These are phyloP conservation scores for Leptinotarsa peninsularis DNA, from an alignment of 2,888 invertebrate genomes.

Conservation along the genomic window DNA sequence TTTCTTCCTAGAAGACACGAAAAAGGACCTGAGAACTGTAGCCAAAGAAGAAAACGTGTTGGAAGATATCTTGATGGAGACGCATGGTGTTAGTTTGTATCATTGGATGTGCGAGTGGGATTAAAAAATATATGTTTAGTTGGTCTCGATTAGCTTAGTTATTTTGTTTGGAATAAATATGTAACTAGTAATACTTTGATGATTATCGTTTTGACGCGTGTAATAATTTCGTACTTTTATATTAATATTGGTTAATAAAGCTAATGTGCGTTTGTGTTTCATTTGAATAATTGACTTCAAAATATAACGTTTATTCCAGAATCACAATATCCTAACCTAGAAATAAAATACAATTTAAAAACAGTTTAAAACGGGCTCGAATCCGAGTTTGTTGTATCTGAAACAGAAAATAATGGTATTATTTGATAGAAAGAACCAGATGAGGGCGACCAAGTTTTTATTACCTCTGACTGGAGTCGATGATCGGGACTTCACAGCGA, in stretches of 20 bases:
- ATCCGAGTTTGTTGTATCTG: conserved; percentile 53
- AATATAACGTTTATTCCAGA: conserved; percentile 28
- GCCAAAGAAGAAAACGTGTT: conserved; percentile 62
- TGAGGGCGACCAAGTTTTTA: not conserved
- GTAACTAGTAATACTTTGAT: conserved; percentile 5
- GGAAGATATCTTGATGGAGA: conserved; percentile 74
- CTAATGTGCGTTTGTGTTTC: conserved; percentile 18
- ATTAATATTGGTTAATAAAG: conserved; percentile 30
- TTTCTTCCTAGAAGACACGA: conserved; percentile 65
- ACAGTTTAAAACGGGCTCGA: conserved; percentile 51
- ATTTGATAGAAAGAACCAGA: not conserved
- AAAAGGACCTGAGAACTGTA: conserved; percentile 42
- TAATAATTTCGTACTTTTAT: conserved; percentile 32
- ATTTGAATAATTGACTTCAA: conserved; percentile 21
- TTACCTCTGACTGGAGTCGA: conserved; percentile 62
- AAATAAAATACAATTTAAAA: conserved; percentile 14
- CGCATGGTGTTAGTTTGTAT: conserved; percentile 74
- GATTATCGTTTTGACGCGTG: not conserved
- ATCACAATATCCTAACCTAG: conserved; percentile 28
- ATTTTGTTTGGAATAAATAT: not conserved
- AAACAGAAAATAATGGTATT: conserved; percentile 33
- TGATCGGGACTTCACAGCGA: conserved; percentile 57
- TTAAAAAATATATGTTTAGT: conserved; percentile 11
- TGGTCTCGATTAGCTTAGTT: not conserved
- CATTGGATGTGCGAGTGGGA: conserved; percentile 66